A percentile compares a stretch with the other conserved stretches of the same genome.
Conservation (phyloP, 2,113 vertebrate genomes). For the Numida meleagris region DNA sequence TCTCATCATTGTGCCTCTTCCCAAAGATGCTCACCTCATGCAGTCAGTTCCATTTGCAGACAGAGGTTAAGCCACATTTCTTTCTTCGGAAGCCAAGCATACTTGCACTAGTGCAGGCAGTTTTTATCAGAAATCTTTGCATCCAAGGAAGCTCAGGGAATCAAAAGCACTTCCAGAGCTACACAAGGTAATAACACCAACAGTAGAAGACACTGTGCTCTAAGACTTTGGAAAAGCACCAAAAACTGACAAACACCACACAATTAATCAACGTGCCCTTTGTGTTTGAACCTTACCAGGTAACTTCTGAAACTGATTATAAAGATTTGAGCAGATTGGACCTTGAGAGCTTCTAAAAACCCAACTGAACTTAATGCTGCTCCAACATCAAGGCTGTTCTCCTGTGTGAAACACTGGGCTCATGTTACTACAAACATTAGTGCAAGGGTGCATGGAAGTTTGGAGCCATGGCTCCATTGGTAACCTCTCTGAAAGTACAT, state of each 20-base stretch:
- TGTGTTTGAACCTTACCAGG: background rate
- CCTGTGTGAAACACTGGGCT: accelerated
- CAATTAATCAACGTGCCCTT: background rate
- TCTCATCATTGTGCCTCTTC: background rate
- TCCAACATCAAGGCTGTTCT: background rate
- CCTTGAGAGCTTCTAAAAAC: background rate
- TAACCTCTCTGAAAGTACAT: background rate
- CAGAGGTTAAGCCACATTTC: accelerated
- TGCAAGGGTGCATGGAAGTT: no score
- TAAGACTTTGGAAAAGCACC: background rate
- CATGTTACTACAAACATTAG: no score
- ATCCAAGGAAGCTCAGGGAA: background rate
- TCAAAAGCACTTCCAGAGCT: background rate
- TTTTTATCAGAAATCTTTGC: background rate
- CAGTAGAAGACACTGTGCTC: background rate
- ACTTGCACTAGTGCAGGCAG: background rate
- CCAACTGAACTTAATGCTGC: background rate
- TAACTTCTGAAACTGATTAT: background rate
- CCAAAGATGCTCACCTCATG: background rate
- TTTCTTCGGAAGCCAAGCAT: background rate
- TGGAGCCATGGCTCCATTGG: background rate
- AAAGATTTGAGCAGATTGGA: background rate
- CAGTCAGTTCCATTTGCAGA: background rate
- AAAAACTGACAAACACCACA: background rate
- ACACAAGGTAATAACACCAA: background rate